Conservation (phyloP, 92 coral and sea anemone species). For the Bergia puertoricense region DNA sequence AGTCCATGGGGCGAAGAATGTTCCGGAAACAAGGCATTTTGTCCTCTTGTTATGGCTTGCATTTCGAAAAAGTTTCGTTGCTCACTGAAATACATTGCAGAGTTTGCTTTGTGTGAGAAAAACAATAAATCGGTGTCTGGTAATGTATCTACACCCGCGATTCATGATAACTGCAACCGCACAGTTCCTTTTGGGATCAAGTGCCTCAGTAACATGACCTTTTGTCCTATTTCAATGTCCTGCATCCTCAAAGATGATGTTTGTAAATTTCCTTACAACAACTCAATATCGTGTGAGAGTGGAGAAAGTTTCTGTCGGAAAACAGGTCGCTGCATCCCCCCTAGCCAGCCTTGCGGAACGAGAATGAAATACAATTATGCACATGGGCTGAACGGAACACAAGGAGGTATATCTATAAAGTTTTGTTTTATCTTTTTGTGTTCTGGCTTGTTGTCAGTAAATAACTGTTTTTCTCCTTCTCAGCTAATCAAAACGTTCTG, state of each 20-base stretch:
- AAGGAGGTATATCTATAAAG: background rate
- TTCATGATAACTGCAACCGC: background rate
- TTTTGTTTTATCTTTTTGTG: too few relatives aligned
- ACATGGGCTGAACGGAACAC: constrained; percentile 25
- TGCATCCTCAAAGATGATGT: constrained; percentile 19
- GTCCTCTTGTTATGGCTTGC: constrained; percentile 40
- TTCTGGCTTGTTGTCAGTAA: too few relatives aligned
- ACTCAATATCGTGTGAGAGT: constrained; percentile 5
- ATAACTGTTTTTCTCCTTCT: background rate
- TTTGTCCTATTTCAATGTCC: constrained; percentile 19
- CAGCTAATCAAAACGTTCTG: background rate
- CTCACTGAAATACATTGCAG: background rate
- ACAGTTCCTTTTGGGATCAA: constrained; percentile 15
- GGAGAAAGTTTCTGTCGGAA: constrained; percentile 11
- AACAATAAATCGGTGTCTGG: constrained; percentile 2
- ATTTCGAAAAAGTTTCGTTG: background rate
- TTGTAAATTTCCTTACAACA: constrained; percentile 16
- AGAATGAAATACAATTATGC: constrained; percentile 12
- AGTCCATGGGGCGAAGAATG: constrained; percentile 29
- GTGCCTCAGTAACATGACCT: constrained; percentile 22
- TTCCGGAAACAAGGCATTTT: constrained; percentile 12
- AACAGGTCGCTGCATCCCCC: constrained; percentile 24
- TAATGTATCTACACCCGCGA: constrained; percentile 5
- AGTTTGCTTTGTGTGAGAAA: constrained; percentile 24
- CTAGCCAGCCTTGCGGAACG: background rate